Conservation (phyloP, 2,888 invertebrate genomes). For the Chrysotoxum bicinctum region DNA sequence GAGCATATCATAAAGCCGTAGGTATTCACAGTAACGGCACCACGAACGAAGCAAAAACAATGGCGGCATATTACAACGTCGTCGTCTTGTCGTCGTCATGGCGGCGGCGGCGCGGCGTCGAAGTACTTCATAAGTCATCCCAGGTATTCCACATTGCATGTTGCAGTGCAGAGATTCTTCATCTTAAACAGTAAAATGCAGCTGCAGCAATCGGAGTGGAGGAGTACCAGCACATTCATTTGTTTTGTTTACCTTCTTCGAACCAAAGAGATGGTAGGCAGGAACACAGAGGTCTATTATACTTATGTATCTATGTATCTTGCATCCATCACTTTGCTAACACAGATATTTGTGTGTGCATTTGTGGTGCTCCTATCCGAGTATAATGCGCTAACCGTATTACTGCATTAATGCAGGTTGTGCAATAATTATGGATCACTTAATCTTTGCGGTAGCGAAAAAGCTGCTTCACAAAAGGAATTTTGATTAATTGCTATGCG, state of each 20-base stretch:
- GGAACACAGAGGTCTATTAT: neutral
- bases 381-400: conserved; percentile 49
- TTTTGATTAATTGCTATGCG: conserved; percentile 54
- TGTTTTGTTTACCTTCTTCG: conserved; percentile 19
- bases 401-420: conserved; percentile 60
- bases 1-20: conserved; percentile 26
- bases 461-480: conserved; percentile 6
- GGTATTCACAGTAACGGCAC: neutral
- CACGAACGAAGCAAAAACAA: conserved; percentile 5
- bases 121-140: conserved; percentile 5
- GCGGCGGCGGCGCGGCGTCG: neutral
- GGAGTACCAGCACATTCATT: conserved; percentile 1
- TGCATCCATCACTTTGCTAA: conserved; percentile 18
- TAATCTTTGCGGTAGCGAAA: conserved; percentile 35
- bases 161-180: neutral
- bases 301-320: conserved; percentile 15
- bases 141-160: neutral
- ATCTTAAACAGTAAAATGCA: conserved; percentile 4
- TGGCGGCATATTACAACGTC: neutral
- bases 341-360: conserved; percentile 33
- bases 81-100: neutral
- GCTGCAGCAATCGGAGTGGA: neutral
- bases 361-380: conserved; percentile 2
- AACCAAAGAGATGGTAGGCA: conserved; percentile 14
- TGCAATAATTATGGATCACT: conserved; percentile 61